A percentile compares a stretch with the other conserved stretches of the same genome.
Conservation (phyloP, 2,113 vertebrate genomes). For the Phaetusa simplex region DNA sequence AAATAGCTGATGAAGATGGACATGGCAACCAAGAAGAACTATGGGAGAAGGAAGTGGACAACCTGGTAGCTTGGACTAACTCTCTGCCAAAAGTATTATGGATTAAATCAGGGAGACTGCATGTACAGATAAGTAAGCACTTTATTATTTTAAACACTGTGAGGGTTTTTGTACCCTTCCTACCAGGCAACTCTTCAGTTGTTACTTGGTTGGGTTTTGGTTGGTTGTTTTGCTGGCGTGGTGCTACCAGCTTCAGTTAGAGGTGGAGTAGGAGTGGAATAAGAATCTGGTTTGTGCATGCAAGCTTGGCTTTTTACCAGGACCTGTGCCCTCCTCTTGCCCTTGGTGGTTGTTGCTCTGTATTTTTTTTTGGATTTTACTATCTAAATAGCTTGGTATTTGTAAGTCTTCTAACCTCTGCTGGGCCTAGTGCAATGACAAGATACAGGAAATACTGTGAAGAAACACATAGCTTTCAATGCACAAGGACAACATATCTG, state of each 20-base stretch:
- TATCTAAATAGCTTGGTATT: not conserved
- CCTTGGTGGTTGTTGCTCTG: not conserved
- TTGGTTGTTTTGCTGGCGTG: not conserved
- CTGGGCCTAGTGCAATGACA: not conserved
- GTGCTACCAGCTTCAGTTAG: not conserved
- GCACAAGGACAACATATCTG: not conserved
- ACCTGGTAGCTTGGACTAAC: slow-evolving; percentile 49
- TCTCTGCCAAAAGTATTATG: not conserved
- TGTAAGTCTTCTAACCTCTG: not conserved
- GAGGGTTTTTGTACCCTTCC: not conserved
- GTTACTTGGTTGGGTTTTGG: not conserved
- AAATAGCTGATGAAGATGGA: not conserved
- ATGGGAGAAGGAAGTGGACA: slow-evolving; percentile 55
- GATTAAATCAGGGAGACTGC: not conserved
- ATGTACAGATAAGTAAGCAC: not conserved
- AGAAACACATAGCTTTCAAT: not conserved
- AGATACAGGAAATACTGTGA: not conserved
- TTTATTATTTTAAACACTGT: not conserved
- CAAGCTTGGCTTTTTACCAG: not conserved
- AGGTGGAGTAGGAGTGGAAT: not conserved
- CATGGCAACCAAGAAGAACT: not conserved
- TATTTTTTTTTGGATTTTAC: not conserved
- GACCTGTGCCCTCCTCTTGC: not conserved
- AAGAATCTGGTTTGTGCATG: not conserved
- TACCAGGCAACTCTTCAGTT: not conserved